A percentile compares a stretch with the other conserved stretches of the same genome.
phyloP scores from a whole-genome alignment of 2,888 invertebrate species.

The Colostygia pectinataria region DNA sequence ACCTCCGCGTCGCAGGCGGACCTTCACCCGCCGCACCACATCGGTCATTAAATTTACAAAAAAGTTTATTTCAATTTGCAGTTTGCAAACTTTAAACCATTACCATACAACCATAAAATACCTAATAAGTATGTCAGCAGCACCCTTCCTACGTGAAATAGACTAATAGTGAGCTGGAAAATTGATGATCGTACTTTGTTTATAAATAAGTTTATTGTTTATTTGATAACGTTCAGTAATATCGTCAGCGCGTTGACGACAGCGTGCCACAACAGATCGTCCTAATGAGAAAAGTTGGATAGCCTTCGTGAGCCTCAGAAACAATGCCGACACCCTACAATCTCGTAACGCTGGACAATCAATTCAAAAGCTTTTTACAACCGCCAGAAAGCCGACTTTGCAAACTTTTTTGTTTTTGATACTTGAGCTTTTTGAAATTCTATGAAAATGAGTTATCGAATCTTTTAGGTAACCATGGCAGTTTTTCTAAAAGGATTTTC shows the following conservation, averaged over 20 bases:
- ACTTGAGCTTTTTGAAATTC: constrained; percentile 52
- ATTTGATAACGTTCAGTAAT: constrained; percentile 47
- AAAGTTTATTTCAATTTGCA: too few species aligned
- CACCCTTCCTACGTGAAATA: too few species aligned
- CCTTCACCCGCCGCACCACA: too few species aligned
- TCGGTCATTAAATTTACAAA: too few species aligned
- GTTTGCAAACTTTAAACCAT: too few species aligned
- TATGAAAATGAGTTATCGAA: constrained; percentile 50
- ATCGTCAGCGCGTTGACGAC: constrained; percentile 60
- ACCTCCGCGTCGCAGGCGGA: too few species aligned
- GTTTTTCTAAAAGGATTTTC: too few species aligned
- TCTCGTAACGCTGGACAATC: constrained; percentile 74
- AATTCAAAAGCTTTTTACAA: constrained; percentile 73
- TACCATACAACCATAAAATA: too few species aligned
- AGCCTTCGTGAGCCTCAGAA: constrained; percentile 63
- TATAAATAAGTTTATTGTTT: constrained; percentile 41
- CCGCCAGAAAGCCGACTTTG: constrained; percentile 43
- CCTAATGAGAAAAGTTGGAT: constrained; percentile 79
- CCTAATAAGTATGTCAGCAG: too few species aligned
- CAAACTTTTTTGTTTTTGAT: constrained; percentile 57
- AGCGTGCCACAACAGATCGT: constrained; percentile 65
- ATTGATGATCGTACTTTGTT: constrained; percentile 11
- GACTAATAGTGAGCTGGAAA: not conserved
- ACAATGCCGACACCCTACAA: constrained; percentile 72
- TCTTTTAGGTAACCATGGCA: constrained; percentile 35